Percentiles rank a stretch among this genome's conserved stretches.
phyloP scores from a whole-genome alignment of 2,113 vertebrate species.

The Syngnathus floridae region DNA sequence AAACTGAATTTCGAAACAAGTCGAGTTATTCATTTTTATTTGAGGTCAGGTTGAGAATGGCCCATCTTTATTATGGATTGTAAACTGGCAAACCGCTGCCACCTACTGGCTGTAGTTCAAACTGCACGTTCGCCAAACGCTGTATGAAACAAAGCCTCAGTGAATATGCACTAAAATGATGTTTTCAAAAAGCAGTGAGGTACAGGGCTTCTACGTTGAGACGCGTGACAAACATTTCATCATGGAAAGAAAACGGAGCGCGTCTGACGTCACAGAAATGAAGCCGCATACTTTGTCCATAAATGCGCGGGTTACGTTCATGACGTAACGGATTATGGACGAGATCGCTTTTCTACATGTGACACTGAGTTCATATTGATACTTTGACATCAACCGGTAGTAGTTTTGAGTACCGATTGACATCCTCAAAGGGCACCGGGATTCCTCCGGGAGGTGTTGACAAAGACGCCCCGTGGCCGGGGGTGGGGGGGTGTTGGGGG shows the following conservation, averaged over 20 bases:
- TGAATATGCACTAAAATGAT: background rate
- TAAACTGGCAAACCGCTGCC: background rate
- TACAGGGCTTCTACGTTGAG: background rate
- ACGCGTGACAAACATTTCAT: background rate
- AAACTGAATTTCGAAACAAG: background rate
- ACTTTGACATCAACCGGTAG: background rate
- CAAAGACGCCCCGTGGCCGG: background rate
- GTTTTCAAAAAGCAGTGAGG: background rate
- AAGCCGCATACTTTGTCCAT: background rate
- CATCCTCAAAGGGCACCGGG: too few relatives aligned
- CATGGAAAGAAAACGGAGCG: background rate
- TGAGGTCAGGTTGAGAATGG: background rate
- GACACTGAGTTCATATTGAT: background rate
- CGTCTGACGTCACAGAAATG: background rate
- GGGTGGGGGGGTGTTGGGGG: too few relatives aligned
- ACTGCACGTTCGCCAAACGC: background rate
- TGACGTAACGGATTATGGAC: background rate
- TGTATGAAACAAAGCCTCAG: background rate
- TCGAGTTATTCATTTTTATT: background rate
- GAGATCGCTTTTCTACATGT: too few relatives aligned
- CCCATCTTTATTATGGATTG: background rate
- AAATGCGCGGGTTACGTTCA: background rate
- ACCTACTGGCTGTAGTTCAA: background rate
- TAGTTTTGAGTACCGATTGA: background rate
- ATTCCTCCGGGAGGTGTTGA: background rate